Percentiles rank a stretch among this genome's conserved stretches.
Conservation (phyloP, 1,140 invertebrate genomes). For the Megalopta genalis region DNA sequence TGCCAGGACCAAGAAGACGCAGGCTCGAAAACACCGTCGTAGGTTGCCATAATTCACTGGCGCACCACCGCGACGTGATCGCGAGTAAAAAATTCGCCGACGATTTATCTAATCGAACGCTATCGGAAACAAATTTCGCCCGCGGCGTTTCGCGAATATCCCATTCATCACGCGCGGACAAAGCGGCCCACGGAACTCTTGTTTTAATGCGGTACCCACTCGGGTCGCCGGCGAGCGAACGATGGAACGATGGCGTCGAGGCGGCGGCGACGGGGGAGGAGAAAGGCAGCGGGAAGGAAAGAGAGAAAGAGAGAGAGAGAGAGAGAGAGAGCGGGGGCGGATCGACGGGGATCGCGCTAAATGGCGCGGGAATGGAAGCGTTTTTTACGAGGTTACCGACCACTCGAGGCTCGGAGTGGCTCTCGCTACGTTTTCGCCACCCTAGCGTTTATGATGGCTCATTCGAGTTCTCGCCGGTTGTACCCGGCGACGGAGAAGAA, state of each 20-base stretch:
- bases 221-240: constrained; percentile 11
- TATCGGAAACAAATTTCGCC: constrained; percentile 12
- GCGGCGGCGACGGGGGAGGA: constrained; percentile 27
- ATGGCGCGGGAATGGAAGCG: constrained; percentile 21
- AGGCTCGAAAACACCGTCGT: too few relatives aligned
- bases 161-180: neutral
- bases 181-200: neutral
- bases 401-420: constrained; percentile 23
- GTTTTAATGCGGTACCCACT: neutral
- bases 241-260: neutral
- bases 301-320: neutral
- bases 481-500: constrained; percentile 6
- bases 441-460: constrained; percentile 29
- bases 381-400: constrained; percentile 44
- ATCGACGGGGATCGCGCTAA: constrained; percentile 19
- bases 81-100: neutral
- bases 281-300: neutral
- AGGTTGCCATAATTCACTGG: too few relatives aligned
- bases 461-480: constrained; percentile 1
- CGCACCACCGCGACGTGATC: too few relatives aligned
- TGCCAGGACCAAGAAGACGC: too few relatives aligned
- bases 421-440: constrained; percentile 36
- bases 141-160: neutral
- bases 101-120: neutral
- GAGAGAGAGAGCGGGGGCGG: constrained; percentile 11